Base-by-base conservation (phyloP, 2,888 invertebrate species). In the Branchellion lobata region DNA sequence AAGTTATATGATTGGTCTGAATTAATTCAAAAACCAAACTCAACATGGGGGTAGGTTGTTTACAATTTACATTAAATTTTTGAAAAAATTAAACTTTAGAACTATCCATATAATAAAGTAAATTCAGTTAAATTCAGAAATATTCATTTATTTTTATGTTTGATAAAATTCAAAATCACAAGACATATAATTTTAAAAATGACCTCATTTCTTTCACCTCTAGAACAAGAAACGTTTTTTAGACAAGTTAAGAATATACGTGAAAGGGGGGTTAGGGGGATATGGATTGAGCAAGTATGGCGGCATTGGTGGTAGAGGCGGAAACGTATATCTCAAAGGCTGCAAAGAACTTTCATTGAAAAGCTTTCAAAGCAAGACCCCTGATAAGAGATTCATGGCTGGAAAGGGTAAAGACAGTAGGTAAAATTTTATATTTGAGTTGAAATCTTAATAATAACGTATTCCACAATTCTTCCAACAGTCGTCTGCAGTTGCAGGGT, bases 251-350 rank as follows among this genome's bases (percentile, higher is more conserved):
- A 90, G 93, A 82, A 86, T 97, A 57, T 90, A 91, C 84, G 93
- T 94, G 0, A 91, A 91, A 86, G 96, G 92, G 1, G 97, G 97
- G 1, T 89, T 91, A 33, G 97, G 97, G 14, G 93, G 93, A 51
- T 90, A 90, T 85, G 93, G 93, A 24, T 88, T 92, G 29, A 92
- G 92, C 1, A 92, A 92, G 85, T 94, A 91, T 87, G 96, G 96
- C 1, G 97, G 90, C 1, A 88, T 93, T 18, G 97, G 97, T 14
- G 97, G 97, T 0, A 91, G 92, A 86, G 97, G 97, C 61, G 97
- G 97, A 1, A 91, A 93, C 87, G 92, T 98, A 1, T 91, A 91
- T 84, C 90, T 93, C 24, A 87, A 84, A 36, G 89, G 85, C 18
- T 81, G 80, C 31, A 82, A 84, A 29, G 82, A 85, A 29, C 81